phyloP scores from a whole-genome alignment of 37 sponge, comb jelly and placozoan genomes.

The Halichondria panicea region DNA sequence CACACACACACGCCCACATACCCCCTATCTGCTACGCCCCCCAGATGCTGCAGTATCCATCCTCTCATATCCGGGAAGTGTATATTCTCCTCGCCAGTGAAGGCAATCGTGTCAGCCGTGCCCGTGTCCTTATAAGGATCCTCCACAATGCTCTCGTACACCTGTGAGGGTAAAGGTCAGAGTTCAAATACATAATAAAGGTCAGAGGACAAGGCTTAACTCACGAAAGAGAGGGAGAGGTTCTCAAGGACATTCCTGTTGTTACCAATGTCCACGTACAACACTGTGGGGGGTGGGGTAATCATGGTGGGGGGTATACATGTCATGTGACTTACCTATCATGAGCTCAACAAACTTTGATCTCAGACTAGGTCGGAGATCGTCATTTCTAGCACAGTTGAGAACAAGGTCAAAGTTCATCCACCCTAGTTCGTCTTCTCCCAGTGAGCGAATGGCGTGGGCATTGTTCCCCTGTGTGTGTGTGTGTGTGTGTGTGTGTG shows the following conservation, averaged over 20 bases:
- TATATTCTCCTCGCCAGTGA: conserved; percentile 65
- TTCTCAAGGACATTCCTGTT: conserved; percentile 59
- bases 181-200: not conserved
- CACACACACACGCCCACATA: too few species aligned
- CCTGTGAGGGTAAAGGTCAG: not conserved
- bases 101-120: conserved; percentile 17
- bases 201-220: not conserved
- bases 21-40: not conserved
- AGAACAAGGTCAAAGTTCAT: conserved; percentile 54
- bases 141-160: conserved; percentile 33
- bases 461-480: conserved; percentile 47
- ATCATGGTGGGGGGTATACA: not conserved
- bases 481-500: too few species aligned
- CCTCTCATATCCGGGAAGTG: conserved; percentile 50
- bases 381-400: conserved; percentile 16
- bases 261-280: conserved; percentile 59
- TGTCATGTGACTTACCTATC: conserved; percentile 25
- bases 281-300: conserved; percentile 1
- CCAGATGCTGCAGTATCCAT: conserved; percentile 34
- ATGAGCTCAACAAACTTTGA: conserved; percentile 66
- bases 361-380: conserved; percentile 40
- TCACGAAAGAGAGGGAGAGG: conserved; percentile 51
- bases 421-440: not conserved
- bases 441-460: not conserved
- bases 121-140: conserved; percentile 32